Evolutionary conservation across 2,113 vertebrate species (phyloP).

Genomic region (Jaculus jaculus): DNA sequence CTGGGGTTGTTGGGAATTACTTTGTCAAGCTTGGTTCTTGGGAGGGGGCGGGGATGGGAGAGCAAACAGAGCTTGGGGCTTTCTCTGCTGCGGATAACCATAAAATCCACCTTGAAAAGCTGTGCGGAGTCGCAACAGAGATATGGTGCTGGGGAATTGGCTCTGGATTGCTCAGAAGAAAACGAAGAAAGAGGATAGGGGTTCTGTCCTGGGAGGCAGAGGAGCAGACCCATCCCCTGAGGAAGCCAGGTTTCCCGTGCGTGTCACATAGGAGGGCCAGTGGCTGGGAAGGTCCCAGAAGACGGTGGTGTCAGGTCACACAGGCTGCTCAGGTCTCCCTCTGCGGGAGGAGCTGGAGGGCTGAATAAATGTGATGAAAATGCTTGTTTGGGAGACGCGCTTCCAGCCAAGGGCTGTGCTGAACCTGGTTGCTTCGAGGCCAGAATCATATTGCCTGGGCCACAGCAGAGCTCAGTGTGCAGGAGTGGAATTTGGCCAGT

Average conservation of each 20-base stretch:
- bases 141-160: conserved; percentile 50
- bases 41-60: not conserved
- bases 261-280: not conserved
- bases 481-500: not conserved
- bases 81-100: conserved; percentile 10
- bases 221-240: conserved; percentile 33
- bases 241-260: conserved; percentile 39
- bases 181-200: conserved; percentile 43
- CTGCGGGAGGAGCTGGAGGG: not conserved
- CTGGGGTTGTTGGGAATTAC: conserved; percentile 63
- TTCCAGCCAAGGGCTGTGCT: not conserved
- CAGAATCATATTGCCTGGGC: not conserved
- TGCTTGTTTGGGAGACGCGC: not conserved
- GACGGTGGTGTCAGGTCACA: accelerated
- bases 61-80: conserved; percentile 18
- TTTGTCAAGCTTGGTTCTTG: conserved; percentile 47
- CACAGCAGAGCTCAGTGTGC: not conserved
- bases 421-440: not conserved
- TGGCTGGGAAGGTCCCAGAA: not conserved
- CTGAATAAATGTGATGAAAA: not conserved
- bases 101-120: conserved; percentile 67
- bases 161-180: conserved; percentile 49
- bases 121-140: conserved; percentile 56
- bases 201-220: not conserved
- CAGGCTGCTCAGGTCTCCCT: too few species aligned